Base-by-base conservation (phyloP, 2,888 invertebrate species). In the Heliconius ismenius region DNA sequence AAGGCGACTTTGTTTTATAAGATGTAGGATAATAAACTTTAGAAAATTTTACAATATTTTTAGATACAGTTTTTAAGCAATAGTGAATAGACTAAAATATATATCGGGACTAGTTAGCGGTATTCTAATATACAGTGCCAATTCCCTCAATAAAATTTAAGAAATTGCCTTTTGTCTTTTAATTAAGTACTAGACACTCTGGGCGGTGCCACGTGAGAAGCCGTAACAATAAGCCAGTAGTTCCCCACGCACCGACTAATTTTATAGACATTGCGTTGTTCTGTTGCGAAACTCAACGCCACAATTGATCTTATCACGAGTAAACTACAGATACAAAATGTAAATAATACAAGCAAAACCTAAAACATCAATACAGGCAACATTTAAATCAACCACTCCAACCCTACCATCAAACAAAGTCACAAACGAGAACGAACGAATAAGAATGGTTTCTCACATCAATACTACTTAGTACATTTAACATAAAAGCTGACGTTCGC, bases 401-500 rank as follows among this genome's bases (percentile, higher is more conserved):
- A 68, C 79, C 79, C 76, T 74, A 73, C 28, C 18, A 26, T 13
- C 54, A 65, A 39, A 72, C 76, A 73, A 73, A 65, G 65, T 76
- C 73, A 15, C 73, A 76, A 76, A 76, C 76, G 67, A 75, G 75
- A 76, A 65, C 72, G 65, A 79, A 79, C 69, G 68, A 73, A 77
- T 74, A 76, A 75, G 73, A 76, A 75, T 79, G 54, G 76, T 68
- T 76, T 78, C 78, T 75, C 78, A 78, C 78, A 76, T 78, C 76
- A 73, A 78, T 79, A 75, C 76, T 70, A 75, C 78, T 78, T 76
- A 76, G 74, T 79, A 68, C 76, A 70, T 75, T 76, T 73, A 76
- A 79, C 78, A 73, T 74, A 73, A 75, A 75, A 75, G 74, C 76
- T 78, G 78, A 78, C 76, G 74, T 78, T 76, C 75, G 75, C 68